Percentiles rank a stretch among this genome's conserved stretches.
Conservation (phyloP, 2,113 vertebrate species). For the Amia ocellicauda region DNA sequence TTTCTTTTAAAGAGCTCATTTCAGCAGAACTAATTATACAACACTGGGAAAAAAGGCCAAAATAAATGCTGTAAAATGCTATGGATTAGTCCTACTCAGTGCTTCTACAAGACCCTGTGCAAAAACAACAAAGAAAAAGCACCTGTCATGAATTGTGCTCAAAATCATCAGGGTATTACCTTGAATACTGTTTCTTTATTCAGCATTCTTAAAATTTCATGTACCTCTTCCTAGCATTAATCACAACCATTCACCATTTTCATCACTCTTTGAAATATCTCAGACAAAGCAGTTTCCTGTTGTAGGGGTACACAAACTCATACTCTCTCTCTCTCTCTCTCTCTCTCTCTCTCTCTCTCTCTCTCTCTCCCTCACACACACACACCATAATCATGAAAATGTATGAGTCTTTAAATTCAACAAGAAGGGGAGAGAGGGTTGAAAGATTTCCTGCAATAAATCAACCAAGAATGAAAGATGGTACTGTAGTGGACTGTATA, state of each 20-base stretch:
- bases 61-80: conserved; percentile 22
- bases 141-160: not conserved
- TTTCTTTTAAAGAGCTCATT: conserved; percentile 21
- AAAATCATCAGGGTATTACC: not conserved
- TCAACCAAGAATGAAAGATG: conserved; percentile 38
- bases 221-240: not conserved
- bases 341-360: too few relatives aligned
- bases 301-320: conserved; percentile 16
- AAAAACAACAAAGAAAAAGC: not conserved
- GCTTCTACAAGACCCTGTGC: not conserved
- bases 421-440: too few relatives aligned
- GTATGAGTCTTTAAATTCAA: conserved; percentile 52
- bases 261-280: conserved; percentile 7
- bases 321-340: too few relatives aligned
- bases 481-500: conserved; percentile 2
- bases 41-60: conserved; percentile 23
- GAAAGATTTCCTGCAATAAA: conserved; percentile 52
- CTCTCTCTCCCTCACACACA: too few relatives aligned
- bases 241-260: conserved; percentile 11
- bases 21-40: conserved; percentile 23
- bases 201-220: not conserved
- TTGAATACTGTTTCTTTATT: not conserved
- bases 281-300: conserved; percentile 26
- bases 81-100: conserved; percentile 18
- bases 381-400: conserved; percentile 60